A percentile compares a stretch with the other conserved stretches of the same genome.
phyloP scores from a whole-genome alignment of 92 coral and sea anemone genomes.

The Actinernus sp. region DNA sequence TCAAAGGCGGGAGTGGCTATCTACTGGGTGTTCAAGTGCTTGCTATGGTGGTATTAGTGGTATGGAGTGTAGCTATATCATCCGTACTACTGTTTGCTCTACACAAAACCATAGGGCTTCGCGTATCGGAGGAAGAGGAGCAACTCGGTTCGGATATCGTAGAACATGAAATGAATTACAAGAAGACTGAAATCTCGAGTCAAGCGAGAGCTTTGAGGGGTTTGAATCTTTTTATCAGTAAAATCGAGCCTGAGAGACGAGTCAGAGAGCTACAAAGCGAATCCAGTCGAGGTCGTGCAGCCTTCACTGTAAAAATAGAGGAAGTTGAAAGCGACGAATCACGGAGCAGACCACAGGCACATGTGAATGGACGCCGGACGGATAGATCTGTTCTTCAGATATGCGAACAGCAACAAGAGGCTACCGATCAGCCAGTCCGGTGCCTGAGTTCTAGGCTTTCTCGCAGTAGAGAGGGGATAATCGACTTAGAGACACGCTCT shows the following conservation, averaged over 20 bases:
- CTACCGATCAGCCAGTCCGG: too few species aligned
- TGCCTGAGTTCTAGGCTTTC: too few species aligned
- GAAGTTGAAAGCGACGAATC: neutral
- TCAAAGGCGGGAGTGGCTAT: slow-evolving; percentile 76
- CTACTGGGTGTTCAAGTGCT: slow-evolving; percentile 72
- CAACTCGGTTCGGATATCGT: slow-evolving; percentile 74
- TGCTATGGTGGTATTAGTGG: slow-evolving; percentile 58
- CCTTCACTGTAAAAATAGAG: neutral
- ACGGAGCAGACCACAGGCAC: neutral
- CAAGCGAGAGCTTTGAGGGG: slow-evolving; percentile 22
- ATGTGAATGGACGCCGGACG: too few species aligned
- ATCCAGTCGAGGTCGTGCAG: neutral
- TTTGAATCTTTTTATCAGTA: slow-evolving; percentile 15
- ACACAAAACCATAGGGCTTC: slow-evolving; percentile 63
- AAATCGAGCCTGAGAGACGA: slow-evolving; percentile 21
- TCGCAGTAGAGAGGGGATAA: too few species aligned
- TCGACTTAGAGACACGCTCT: too few species aligned
- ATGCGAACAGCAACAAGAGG: too few species aligned
- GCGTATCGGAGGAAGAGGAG: slow-evolving; percentile 81
- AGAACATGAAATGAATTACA: slow-evolving; percentile 73
- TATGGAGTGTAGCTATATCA: slow-evolving; percentile 71
- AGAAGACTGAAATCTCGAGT: slow-evolving; percentile 13
- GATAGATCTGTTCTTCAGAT: too few species aligned
- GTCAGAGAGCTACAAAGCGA: neutral
- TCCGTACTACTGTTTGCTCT: slow-evolving; percentile 41